These are phyloP conservation scores for Metalampra italica DNA, from an alignment of 2,888 invertebrate genomes.

Conservation along the genomic window DNA sequence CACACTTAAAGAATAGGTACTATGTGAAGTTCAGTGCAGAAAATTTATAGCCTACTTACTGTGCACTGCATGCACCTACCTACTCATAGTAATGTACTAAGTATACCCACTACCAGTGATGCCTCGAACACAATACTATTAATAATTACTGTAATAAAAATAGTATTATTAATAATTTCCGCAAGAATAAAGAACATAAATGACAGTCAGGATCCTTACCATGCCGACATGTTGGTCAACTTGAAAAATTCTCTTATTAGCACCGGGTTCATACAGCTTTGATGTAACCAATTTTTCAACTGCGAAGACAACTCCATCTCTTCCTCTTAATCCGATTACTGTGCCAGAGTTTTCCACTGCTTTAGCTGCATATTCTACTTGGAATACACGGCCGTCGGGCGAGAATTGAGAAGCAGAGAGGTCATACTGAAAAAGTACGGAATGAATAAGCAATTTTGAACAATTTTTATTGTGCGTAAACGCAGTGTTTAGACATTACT, in stretches of 20 bases:
- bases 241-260: slow-evolving; percentile 94
- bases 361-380: slow-evolving; percentile 99
- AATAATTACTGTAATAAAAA: no score
- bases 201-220: slow-evolving; percentile 66
- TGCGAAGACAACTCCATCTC: slow-evolving; percentile 97
- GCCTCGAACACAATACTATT: no score
- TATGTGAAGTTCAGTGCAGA: no score
- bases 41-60: no score
- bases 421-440: slow-evolving; percentile 88
- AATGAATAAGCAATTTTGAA: slow-evolving; percentile 24
- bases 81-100: no score
- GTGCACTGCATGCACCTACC: no score
- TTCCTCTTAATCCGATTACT: slow-evolving; percentile 95
- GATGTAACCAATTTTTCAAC: slow-evolving; percentile 98
- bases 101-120: no score
- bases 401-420: slow-evolving; percentile 99
- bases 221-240: slow-evolving; percentile 97
- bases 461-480: not conserved
- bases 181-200: not conserved
- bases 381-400: slow-evolving; percentile 99
- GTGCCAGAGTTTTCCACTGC: slow-evolving; percentile 99
- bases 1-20: no score
- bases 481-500: not conserved
- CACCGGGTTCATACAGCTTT: slow-evolving; percentile 93
- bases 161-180: no score